These are phyloP conservation scores for Perizoma affinitatum DNA, from an alignment of 2,888 invertebrate genomes.

Conservation along the genomic window DNA sequence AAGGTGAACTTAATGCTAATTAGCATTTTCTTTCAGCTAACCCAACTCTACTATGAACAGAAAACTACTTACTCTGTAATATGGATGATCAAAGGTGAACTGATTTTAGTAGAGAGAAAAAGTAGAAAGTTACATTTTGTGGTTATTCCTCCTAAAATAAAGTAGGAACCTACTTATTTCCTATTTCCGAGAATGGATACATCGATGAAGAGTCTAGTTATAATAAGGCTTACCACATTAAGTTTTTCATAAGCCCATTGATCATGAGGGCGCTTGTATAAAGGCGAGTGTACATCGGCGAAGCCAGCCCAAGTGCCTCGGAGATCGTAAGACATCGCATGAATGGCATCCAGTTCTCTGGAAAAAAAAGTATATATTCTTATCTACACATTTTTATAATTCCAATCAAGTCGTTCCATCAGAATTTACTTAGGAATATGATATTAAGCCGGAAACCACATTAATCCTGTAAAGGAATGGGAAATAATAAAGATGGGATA, in stretches of 20 bases:
- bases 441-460: slow-evolving; percentile 2
- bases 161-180: too few species aligned
- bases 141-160: too few species aligned
- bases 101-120: too few species aligned
- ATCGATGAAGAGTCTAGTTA: too few species aligned
- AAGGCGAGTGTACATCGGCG: slow-evolving; percentile 94
- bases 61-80: too few species aligned
- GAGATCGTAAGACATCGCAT: slow-evolving; percentile 94
- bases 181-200: not conserved
- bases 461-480: not conserved
- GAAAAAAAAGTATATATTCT: slow-evolving; percentile 32
- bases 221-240: slow-evolving; percentile 87
- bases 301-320: slow-evolving; percentile 96
- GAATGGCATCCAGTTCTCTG: slow-evolving; percentile 91
- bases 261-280: slow-evolving; percentile 93
- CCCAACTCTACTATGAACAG: too few species aligned
- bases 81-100: too few species aligned
- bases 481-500: slow-evolving; percentile 15
- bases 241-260: slow-evolving; percentile 95
- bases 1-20: too few species aligned
- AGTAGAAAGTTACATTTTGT: too few species aligned
- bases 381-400: not conserved
- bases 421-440: slow-evolving; percentile 9
- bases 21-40: too few species aligned
- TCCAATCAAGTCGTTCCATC: slow-evolving; percentile 7